Percentiles rank a stretch among this genome's conserved stretches.
Conservation (phyloP, 2,888 invertebrate genomes). For the Perizoma flavofasciatum region DNA sequence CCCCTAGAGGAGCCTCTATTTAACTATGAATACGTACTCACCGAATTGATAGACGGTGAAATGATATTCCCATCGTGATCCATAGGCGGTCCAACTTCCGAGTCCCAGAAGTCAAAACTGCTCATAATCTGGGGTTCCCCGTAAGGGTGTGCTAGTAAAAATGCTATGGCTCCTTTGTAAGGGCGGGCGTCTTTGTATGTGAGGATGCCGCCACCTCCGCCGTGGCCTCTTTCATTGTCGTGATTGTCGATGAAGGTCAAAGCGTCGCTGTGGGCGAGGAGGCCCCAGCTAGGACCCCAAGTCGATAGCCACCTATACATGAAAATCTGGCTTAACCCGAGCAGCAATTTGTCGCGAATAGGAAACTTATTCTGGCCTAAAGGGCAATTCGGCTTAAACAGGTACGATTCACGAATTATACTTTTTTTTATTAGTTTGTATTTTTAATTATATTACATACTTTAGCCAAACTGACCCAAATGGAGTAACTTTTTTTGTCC, state of each 20-base stretch:
- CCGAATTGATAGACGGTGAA: constrained; percentile 85
- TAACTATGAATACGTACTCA: no score
- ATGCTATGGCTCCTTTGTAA: constrained; percentile 92
- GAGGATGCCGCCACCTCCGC: constrained; percentile 80
- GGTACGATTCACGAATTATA: no score
- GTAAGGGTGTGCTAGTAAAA: constrained; percentile 93
- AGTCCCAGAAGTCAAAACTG: constrained; percentile 88
- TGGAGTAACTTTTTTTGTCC: no score
- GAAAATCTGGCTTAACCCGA: constrained; percentile 24
- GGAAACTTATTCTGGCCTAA: no score
- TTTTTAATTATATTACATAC: no score
- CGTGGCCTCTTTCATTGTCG: constrained; percentile 90
- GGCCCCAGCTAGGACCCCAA: constrained; percentile 87
- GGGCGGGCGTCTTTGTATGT: constrained; percentile 86
- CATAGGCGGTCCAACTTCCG: constrained; percentile 87
- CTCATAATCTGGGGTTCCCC: constrained; percentile 93
- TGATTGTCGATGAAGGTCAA: constrained; percentile 92
- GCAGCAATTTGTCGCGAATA: not conserved
- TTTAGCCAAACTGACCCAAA: no score
- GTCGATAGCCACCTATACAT: constrained; percentile 82
- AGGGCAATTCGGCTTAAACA: not conserved
- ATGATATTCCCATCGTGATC: constrained; percentile 84
- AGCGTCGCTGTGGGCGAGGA: constrained; percentile 80
- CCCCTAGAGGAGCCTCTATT: no score
- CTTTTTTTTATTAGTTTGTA: not conserved